Conservation (phyloP, 2,888 invertebrate genomes). For the Nomada fabriciana region DNA sequence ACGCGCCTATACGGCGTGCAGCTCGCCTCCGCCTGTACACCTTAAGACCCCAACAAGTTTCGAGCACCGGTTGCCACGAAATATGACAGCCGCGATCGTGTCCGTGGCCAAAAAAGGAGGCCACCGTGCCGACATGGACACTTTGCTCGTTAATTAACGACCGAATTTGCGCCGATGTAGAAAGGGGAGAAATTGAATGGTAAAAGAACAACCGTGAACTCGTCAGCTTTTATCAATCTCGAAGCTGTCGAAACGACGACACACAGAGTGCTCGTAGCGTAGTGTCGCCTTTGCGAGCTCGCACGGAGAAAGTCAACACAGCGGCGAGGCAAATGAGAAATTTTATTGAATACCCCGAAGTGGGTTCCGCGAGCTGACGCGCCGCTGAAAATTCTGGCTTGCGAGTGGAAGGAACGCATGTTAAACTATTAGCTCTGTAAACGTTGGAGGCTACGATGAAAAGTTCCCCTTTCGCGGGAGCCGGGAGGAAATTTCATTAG, state of each 20-base stretch:
- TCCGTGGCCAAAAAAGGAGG: constrained; percentile 42
- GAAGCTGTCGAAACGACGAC: not conserved
- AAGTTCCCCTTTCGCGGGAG: constrained; percentile 14
- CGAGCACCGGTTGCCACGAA: constrained; percentile 54
- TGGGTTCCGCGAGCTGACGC: constrained; percentile 13
- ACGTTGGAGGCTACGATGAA: constrained; percentile 43
- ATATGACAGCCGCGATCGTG: constrained; percentile 61
- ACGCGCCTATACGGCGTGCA: constrained; percentile 60
- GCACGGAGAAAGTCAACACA: constrained; percentile 44
- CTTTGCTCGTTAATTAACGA: constrained; percentile 54
- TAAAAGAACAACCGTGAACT: not conserved
- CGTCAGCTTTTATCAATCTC: constrained; percentile 7
- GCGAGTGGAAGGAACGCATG: constrained; percentile 39
- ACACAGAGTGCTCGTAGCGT: not conserved
- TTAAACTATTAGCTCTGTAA: constrained; percentile 60
- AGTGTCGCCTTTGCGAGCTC: not conserved
- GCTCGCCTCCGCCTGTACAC: constrained; percentile 46
- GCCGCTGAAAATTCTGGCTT: constrained; percentile 28
- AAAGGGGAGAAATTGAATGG: not conserved
- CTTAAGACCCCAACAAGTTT: constrained; percentile 62
- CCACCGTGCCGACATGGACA: not conserved
- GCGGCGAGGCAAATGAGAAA: constrained; percentile 48
- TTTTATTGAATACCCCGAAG: constrained; percentile 43
- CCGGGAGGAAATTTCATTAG: constrained; percentile 53
- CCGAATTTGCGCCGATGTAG: constrained; percentile 7